phyloP scores from a whole-genome alignment of 2,113 vertebrate genomes.

The Rhinoderma darwinii region DNA sequence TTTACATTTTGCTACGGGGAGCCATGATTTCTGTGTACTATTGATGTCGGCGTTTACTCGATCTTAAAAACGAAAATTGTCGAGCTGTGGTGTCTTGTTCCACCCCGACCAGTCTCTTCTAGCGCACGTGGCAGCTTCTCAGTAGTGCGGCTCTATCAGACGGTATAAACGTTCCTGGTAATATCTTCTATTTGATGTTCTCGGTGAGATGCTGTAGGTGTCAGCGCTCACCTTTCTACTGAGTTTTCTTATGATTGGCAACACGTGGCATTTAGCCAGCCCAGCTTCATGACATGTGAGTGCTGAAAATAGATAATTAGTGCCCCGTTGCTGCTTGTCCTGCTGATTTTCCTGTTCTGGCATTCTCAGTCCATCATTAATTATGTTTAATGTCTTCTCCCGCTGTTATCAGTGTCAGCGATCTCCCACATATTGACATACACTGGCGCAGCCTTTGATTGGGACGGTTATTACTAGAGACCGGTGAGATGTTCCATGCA shows the following conservation, averaged over 20 bases:
- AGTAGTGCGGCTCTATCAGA: background rate
- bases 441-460: constrained; percentile 33
- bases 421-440: constrained; percentile 54
- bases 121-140: background rate
- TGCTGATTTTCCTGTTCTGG: constrained; percentile 57
- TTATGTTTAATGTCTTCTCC: constrained; percentile 59
- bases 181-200: background rate
- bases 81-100: too few relatives aligned
- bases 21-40: too few relatives aligned
- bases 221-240: constrained; percentile 32
- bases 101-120: background rate
- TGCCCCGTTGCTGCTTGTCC: constrained; percentile 48
- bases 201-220: constrained; percentile 12
- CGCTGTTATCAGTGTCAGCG: constrained; percentile 53
- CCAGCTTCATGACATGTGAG: constrained; percentile 38
- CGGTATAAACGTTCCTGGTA: too few relatives aligned
- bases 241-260: constrained; percentile 20
- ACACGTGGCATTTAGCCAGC: constrained; percentile 54
- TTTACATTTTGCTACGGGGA: too few relatives aligned
- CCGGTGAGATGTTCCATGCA: background rate
- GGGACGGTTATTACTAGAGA: constrained; percentile 2
- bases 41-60: too few relatives aligned
- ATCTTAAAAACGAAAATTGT: too few relatives aligned
- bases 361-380: constrained; percentile 57
- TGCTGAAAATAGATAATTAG: constrained; percentile 53